Conservation (phyloP, 2,113 vertebrate species). For the Cyanistes caeruleus region DNA sequence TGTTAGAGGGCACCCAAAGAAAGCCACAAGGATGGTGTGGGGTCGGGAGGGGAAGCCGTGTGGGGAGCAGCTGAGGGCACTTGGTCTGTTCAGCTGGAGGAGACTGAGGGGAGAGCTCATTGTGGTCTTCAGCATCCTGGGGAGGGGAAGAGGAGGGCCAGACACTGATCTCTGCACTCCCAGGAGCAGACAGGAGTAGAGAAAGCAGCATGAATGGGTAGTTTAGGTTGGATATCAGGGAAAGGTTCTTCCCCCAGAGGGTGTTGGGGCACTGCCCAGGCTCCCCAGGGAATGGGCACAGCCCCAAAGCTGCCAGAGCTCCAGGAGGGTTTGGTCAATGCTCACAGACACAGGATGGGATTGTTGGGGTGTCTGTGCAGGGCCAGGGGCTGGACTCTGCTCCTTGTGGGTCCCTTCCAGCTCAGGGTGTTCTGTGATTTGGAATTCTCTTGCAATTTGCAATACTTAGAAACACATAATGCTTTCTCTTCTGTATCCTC, state of each 20-base stretch:
- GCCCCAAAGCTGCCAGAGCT: background rate
- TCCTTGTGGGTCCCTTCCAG: background rate
- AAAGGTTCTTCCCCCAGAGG: background rate
- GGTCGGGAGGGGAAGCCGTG: background rate
- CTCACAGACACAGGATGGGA: accelerated
- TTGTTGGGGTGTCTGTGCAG: background rate
- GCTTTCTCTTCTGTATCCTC: background rate
- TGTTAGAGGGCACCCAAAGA: background rate
- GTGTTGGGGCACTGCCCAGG: background rate
- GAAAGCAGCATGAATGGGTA: background rate
- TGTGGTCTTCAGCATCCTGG: accelerated
- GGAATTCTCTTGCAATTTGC: background rate
- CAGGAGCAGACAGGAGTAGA: background rate
- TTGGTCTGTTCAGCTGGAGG: background rate
- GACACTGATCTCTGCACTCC: background rate
- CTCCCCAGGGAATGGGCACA: background rate
- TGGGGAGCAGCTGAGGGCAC: background rate
- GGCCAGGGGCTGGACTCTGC: accelerated
- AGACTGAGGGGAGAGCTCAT: background rate
- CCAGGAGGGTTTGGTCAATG: accelerated
- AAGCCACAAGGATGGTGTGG: background rate
- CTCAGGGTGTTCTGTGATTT: background rate
- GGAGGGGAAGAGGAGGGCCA: background rate
- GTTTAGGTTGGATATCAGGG: accelerated
- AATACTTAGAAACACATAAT: background rate